Percentiles rank a stretch among this genome's conserved stretches.
Conservation (phyloP, 2,113 vertebrate species). For the Erpornis zantholeuca region DNA sequence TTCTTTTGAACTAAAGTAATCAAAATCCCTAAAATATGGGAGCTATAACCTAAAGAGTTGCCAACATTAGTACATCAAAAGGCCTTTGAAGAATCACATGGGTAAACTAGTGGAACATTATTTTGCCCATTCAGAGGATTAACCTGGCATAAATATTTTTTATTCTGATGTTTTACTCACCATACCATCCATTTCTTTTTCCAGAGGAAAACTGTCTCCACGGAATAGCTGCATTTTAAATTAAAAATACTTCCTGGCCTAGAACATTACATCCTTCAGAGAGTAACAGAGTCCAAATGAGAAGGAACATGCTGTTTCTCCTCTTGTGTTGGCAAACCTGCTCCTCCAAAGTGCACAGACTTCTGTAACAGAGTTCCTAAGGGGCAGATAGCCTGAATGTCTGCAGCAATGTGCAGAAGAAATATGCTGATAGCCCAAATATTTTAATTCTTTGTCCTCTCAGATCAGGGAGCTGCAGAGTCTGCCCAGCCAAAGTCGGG, state of each 20-base stretch:
- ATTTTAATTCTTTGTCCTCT: neutral
- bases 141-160: neutral
- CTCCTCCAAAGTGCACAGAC: neutral
- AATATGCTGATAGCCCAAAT: neutral
- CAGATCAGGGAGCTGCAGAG: neutral
- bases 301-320: neutral
- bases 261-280: neutral
- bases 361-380: neutral
- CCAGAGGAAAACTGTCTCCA: neutral
- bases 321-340: neutral
- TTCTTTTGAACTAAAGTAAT: constrained; percentile 12
- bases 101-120: neutral
- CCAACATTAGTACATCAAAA: neutral
- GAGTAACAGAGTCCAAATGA: neutral
- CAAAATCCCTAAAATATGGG: neutral
- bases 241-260: neutral
- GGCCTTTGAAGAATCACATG: neutral
- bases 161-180: neutral
- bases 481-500: neutral
- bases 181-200: neutral
- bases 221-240: constrained; percentile 11
- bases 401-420: neutral
- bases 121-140: neutral
- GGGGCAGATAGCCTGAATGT: neutral
- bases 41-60: neutral